Evolutionary conservation across 2,888 invertebrate species (phyloP), one percentile per base, ranked within the genome.

Genomic region (Luperina testacea): DNA sequence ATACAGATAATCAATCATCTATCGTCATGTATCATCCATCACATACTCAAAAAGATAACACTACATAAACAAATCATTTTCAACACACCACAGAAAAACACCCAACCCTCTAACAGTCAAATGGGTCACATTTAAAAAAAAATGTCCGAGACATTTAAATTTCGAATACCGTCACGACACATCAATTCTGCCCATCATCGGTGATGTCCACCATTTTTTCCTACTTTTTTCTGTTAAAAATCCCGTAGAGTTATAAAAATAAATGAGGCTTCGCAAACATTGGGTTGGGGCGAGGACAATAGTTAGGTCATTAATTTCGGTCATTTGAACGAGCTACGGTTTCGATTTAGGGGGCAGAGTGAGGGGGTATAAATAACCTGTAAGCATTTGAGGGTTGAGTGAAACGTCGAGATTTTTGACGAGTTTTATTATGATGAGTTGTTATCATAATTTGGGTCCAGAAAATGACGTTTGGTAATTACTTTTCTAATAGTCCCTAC

Each of bases 261-360:
- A 95, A 96, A 96, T 95, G 95, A 95, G 94, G 93, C 95, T 93
- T 94, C 93, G 92, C 95, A 90, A 94, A 93, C 94, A 93, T 83
- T 93, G 94, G 95, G 95, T 83, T 93, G 94, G 95, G 95, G 95
- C 93, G 95, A 95, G 94, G 94, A 96, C 96, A 96, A 97, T 97
- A 96, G 96, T 96, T 94, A 93, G 94, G 93, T 95, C 96, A 96
- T 96, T 96, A 96, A 94, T 93, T 93, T 94, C 96, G 96, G 96
- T 95, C 96, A 96, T 96, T 97, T 96, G 94, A 92, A 91, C 88
- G 87, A 88, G 90, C 91, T 90, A 91, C 89, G 92, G 92, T 92
- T 94, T 93, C 92, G 92, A 92, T 93, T 93, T 89, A 88, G 88
- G 89, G 91, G 91, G 92, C 90, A 89, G 88, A 85, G 90, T 89